Conservation (phyloP, 2,113 vertebrate genomes). For the Fulmarus glacialis region DNA sequence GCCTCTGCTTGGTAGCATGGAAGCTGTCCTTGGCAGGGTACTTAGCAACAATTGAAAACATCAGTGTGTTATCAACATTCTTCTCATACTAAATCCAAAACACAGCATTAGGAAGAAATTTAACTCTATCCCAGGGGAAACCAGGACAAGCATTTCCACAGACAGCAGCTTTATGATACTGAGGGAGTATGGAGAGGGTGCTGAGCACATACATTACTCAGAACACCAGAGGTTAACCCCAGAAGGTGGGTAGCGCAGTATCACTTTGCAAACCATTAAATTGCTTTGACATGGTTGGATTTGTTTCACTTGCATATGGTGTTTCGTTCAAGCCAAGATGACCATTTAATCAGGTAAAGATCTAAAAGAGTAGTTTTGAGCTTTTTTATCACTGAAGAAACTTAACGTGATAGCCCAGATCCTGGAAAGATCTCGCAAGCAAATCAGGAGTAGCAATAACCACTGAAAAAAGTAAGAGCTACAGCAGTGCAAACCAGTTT, state of each 20-base stretch:
- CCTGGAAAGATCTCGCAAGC: background rate
- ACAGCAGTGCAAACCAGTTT: background rate
- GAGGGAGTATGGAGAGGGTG: background rate
- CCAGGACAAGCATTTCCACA: background rate
- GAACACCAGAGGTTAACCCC: background rate
- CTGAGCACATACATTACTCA: background rate
- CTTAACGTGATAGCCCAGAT: background rate
- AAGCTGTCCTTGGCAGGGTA: too few relatives aligned
- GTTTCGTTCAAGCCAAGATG: background rate
- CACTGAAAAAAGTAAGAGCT: background rate
- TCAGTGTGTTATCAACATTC: too few relatives aligned
- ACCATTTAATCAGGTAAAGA: background rate
- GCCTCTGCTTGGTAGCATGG: too few relatives aligned
- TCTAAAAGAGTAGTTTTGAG: background rate
- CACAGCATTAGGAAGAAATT: too few relatives aligned
- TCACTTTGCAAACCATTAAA: background rate
- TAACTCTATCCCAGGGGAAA: too few relatives aligned
- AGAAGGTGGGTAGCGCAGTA: background rate
- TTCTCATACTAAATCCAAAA: too few relatives aligned
- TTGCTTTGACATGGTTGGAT: background rate
- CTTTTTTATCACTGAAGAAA: background rate
- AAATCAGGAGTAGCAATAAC: background rate
- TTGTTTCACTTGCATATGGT: background rate
- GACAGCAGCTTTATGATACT: background rate
- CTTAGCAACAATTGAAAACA: too few relatives aligned